These are phyloP conservation scores for Tamandua tetradactyla DNA, from an alignment of 2,797 vertebrate species.

Conservation along the genomic window DNA sequence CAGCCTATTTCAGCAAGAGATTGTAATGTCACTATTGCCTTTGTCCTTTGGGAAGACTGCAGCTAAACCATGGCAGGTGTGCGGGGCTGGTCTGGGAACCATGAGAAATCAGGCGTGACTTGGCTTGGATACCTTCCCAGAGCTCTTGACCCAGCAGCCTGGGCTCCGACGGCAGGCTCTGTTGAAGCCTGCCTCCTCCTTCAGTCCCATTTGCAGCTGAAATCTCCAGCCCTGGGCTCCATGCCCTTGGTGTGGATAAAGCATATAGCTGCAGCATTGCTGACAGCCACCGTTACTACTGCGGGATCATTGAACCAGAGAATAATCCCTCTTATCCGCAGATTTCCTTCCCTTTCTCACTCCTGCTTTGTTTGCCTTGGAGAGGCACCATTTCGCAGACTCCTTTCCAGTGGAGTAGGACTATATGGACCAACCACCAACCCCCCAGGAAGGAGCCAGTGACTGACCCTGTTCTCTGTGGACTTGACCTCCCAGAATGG, in stretches of 20 bases:
- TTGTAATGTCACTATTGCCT: not conserved
- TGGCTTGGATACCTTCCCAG: not conserved
- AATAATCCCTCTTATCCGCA: not conserved
- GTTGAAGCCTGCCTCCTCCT: not conserved
- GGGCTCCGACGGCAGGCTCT: not conserved
- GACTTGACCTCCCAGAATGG: not conserved
- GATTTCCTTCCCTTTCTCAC: not conserved
- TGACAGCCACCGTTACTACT: not conserved
- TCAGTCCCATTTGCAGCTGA: not conserved
- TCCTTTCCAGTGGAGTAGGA: not conserved
- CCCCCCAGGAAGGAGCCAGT: not conserved
- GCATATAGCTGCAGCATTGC: not conserved
- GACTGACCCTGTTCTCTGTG: not conserved
- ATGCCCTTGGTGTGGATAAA: not conserved
- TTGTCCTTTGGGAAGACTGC: not conserved
- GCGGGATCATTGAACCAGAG: not conserved
- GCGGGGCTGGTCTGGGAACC: not conserved
- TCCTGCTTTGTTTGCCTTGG: not conserved
- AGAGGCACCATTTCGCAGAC: not conserved
- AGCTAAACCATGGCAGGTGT: constrained; percentile 2
- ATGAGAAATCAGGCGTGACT: not conserved
- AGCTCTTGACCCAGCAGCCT: not conserved
- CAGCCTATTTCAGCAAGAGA: not conserved
- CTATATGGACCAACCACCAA: not conserved
- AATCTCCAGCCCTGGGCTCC: not conserved